Evolutionary conservation across 2,113 vertebrate genomes (phyloP).

Genomic region (Dasyprocta punctata): DNA sequence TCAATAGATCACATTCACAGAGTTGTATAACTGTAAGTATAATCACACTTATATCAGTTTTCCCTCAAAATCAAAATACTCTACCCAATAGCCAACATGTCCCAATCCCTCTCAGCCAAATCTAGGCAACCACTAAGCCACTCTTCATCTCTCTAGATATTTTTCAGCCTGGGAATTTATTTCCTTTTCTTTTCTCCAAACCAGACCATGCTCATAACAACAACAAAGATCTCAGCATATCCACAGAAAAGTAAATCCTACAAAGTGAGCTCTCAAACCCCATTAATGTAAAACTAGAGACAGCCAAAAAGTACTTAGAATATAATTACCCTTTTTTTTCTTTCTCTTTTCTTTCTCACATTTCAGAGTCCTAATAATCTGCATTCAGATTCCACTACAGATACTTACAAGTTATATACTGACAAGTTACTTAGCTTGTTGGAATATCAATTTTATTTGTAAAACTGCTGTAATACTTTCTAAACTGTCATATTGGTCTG

Average conservation of each 20-base stretch:
- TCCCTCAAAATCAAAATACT: background rate
- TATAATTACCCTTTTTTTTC: background rate
- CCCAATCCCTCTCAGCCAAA: background rate
- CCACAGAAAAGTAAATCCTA: background rate
- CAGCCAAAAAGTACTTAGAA: background rate
- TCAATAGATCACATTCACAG: background rate
- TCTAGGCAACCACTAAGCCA: background rate
- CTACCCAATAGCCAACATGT: background rate
- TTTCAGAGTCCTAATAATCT: background rate
- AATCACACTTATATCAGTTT: background rate
- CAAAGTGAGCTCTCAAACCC: background rate
- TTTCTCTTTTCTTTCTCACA: background rate
- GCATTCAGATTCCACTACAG: background rate
- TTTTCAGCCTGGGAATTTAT: background rate
- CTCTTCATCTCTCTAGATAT: background rate
- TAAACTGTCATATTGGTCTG: background rate
- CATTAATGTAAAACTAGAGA: background rate
- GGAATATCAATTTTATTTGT: background rate
- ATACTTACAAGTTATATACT: background rate
- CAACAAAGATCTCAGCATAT: background rate
- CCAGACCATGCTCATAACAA: background rate
- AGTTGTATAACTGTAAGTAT: background rate
- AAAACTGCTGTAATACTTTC: background rate
- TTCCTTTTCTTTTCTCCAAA: background rate
- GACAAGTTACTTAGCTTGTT: background rate